Base-by-base conservation (phyloP, 2,113 vertebrate genomes). In the Camelus bactrianus region DNA sequence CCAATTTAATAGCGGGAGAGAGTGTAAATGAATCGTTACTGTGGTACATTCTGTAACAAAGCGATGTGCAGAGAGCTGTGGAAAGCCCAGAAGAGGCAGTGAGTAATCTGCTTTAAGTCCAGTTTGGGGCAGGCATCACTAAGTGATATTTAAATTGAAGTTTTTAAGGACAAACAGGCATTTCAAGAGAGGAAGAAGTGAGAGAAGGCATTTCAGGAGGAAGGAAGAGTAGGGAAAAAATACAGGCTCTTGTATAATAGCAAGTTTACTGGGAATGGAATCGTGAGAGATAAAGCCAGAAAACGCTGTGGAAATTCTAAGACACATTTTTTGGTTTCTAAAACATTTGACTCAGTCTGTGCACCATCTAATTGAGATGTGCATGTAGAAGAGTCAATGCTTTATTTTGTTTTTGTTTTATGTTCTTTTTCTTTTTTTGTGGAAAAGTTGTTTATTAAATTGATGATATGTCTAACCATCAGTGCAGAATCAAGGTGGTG, bases 131-230 rank as follows among this genome's bases (percentile, higher is more conserved):
- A 88, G 20, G n/a, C 9, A 8, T 72, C 48, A 73, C 30, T 64
- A 54, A 67, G 35, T 93, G 89, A 62, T 81, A 91, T 89, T 84
- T 65, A 88, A 94, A 83, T 64, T 62, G 65, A 77, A 8, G 6
- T 83, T 83, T 84, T 77, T 80, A 90, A 84, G 84, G 14, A 62
- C 69, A 35, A 89, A 56, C 20, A 65, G 60, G 77, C 60, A 80
- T 95, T 89, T 83, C 42, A 87, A 52, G 50, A 89, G 28, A 77
- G 60, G 42, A 67, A 90, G 26, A 75, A 83, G 20, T 92, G 54
- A 93, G 52, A 89, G 42, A 38, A 75, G 58, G 62, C 35, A 70
- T 89, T 97, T 95, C 76, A 73, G 52, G n/a, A 88, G 52, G 38
- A 48, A 75, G 16, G 32, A 93, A 80, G 13, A 48, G 7, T 72